These are phyloP conservation scores for Morone chrysops DNA, from an alignment of 2,113 vertebrate species.

Conservation along the genomic window DNA sequence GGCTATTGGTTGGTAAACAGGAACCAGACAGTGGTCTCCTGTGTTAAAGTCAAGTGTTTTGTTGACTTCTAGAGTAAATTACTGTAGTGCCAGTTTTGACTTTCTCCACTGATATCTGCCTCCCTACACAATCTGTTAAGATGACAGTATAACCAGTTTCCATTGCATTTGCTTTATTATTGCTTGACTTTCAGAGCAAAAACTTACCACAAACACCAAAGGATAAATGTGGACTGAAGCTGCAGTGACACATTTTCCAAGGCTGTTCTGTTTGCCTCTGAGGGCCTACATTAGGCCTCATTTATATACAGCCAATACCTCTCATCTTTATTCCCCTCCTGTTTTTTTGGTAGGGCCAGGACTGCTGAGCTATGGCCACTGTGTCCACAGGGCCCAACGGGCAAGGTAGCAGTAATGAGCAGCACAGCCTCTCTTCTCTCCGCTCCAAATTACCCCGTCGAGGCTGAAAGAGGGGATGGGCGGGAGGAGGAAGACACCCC, in stretches of 20 bases:
- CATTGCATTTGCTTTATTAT: background rate
- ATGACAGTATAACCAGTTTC: background rate
- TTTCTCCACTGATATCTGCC: background rate
- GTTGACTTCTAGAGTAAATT: background rate
- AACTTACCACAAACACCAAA: background rate
- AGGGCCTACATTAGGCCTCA: constrained; percentile 45
- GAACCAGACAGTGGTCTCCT: no score
- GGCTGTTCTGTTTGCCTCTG: constrained; percentile 43
- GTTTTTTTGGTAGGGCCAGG: constrained; percentile 43
- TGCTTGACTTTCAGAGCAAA: background rate
- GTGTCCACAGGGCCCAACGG: constrained; percentile 49
- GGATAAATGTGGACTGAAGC: constrained; percentile 1
- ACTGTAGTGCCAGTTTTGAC: background rate
- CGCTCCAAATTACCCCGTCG: constrained; percentile 66
- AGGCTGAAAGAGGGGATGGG: constrained; percentile 60
- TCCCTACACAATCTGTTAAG: background rate
- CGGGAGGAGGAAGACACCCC: constrained; percentile 40
- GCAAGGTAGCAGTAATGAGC: constrained; percentile 74
- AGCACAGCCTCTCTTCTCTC: constrained; percentile 48
- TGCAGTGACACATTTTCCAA: constrained; percentile 29
- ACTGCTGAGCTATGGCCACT: constrained; percentile 49
- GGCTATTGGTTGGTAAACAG: no score
- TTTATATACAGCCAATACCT: constrained; percentile 59
- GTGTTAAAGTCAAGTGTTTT: no score
- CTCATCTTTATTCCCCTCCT: constrained; percentile 11